Conservation (phyloP, 2,888 invertebrate genomes). For the Callyntrura sp. region DNA sequence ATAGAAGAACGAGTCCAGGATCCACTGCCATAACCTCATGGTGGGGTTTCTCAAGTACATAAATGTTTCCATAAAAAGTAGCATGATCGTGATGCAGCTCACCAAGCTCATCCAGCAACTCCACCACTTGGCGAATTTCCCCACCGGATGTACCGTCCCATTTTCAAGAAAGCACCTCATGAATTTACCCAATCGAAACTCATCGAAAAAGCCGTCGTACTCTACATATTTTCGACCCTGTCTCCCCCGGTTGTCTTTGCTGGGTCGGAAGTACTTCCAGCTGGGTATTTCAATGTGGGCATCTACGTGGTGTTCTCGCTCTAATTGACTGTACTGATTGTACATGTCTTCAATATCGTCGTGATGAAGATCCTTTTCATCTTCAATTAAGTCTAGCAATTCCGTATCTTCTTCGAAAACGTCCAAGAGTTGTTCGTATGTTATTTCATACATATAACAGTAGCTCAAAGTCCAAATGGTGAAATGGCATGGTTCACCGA, state of each 20-base stretch:
- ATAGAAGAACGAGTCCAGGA: constrained; percentile 76
- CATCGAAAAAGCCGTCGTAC: constrained; percentile 52
- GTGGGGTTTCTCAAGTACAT: constrained; percentile 63
- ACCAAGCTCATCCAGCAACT: constrained; percentile 75
- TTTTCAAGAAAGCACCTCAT: constrained; percentile 74
- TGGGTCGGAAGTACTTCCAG: constrained; percentile 62
- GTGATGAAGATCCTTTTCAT: constrained; percentile 70
- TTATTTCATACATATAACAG: constrained; percentile 80
- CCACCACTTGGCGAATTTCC: constrained; percentile 81
- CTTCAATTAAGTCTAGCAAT: constrained; percentile 69
- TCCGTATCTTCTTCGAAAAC: constrained; percentile 78
- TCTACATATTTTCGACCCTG: constrained; percentile 54
- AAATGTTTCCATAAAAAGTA: constrained; percentile 77
- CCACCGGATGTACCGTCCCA: constrained; percentile 80
- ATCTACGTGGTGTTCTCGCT: constrained; percentile 52
- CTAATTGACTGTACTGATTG: constrained; percentile 68
- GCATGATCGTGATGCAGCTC: constrained; percentile 71
- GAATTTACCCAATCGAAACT: constrained; percentile 73
- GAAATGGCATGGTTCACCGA: constrained; percentile 82
- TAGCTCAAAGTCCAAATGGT: constrained; percentile 80
- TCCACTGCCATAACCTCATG: constrained; percentile 67
- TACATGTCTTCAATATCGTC: constrained; percentile 77
- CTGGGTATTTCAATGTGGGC: constrained; percentile 65
- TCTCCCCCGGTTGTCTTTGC: constrained; percentile 29
- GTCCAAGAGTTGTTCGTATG: constrained; percentile 74